Evolutionary conservation across 2,888 invertebrate species (phyloP).

Genomic region (Phania funesta): DNA sequence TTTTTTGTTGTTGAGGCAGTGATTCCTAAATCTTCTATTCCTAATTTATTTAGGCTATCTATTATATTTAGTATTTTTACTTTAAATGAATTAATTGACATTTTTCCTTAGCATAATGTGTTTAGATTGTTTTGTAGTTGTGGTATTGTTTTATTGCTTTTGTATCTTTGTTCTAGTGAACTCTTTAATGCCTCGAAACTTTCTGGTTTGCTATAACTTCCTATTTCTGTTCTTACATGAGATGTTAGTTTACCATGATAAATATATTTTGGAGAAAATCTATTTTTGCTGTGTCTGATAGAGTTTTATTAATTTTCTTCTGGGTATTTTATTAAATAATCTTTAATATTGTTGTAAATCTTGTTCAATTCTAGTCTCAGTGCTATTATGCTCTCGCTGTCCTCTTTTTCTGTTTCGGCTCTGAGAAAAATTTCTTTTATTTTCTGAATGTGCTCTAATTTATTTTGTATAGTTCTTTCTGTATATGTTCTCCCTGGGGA

Average conservation of each 20-base stretch:
- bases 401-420: too few relatives aligned
- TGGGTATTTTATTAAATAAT: background rate
- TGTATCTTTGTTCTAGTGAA: background rate
- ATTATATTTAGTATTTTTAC: background rate
- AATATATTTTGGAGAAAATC: background rate
- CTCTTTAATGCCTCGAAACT: background rate
- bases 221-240: background rate
- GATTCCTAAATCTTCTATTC: background rate
- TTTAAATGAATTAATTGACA: background rate
- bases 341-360: background rate
- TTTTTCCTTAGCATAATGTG: background rate
- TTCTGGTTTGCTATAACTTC: background rate
- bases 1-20: background rate
- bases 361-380: background rate
- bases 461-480: too few relatives aligned
- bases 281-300: background rate
- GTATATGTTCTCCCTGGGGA: too few relatives aligned
- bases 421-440: too few relatives aligned
- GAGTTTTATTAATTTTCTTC: background rate
- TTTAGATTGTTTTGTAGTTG: background rate
- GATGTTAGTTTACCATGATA: background rate
- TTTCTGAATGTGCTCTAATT: too few relatives aligned
- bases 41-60: background rate
- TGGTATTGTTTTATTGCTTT: background rate
- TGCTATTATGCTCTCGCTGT: background rate